phyloP scores from a whole-genome alignment of 2,888 invertebrate species.

The Drosophila atripex region DNA sequence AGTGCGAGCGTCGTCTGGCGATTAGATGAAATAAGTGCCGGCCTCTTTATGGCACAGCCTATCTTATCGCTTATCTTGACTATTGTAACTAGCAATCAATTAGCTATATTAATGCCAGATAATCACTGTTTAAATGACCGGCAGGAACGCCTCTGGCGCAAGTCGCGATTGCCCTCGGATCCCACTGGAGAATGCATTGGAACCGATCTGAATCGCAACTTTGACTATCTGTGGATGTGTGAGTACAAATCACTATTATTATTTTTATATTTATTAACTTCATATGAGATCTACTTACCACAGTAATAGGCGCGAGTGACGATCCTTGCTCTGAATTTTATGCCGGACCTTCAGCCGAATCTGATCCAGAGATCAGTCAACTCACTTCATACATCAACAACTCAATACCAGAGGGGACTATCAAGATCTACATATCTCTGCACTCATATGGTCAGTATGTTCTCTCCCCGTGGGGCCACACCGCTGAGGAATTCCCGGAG shows the following conservation, averaged over 20 bases:
- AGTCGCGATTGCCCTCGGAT: conserved; percentile 85
- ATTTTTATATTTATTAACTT: neutral
- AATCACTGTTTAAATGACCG: conserved; percentile 55
- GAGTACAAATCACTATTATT: conserved; percentile 30
- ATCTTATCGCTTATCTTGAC: conserved; percentile 28
- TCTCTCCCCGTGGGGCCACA: conserved; percentile 86
- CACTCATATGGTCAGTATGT: conserved; percentile 87
- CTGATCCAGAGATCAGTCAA: conserved; percentile 85
- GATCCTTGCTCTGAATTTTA: conserved; percentile 83
- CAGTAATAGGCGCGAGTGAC: conserved; percentile 84
- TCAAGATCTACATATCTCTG: conserved; percentile 86
- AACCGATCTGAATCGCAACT: conserved; percentile 82
- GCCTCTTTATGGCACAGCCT: neutral
- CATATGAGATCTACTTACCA: neutral
- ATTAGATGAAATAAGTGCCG: conserved; percentile 40
- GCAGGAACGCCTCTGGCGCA: conserved; percentile 87
- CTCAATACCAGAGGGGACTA: conserved; percentile 81
- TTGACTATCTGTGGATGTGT: conserved; percentile 81
- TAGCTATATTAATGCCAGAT: conserved; percentile 15
- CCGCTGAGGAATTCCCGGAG: conserved; percentile 82
- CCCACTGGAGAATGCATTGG: conserved; percentile 79
- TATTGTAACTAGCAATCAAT: conserved; percentile 14
- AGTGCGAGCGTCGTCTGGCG: conserved; percentile 11
- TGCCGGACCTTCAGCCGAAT: conserved; percentile 86
- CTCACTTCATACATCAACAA: conserved; percentile 84